phyloP scores from a whole-genome alignment of 2,888 invertebrate genomes.

The Clostera curtula region DNA sequence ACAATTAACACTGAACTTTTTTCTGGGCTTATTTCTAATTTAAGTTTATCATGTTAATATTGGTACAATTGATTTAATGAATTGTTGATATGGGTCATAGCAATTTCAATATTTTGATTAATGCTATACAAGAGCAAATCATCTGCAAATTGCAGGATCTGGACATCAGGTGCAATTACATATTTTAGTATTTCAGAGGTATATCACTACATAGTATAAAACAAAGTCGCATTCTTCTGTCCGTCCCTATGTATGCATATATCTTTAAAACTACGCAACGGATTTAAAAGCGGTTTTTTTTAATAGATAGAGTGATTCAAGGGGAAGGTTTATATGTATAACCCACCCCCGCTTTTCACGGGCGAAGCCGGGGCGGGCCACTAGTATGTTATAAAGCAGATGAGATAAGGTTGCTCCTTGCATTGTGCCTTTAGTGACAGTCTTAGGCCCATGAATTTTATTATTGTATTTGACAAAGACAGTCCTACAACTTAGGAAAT shows the following conservation, averaged over 20 bases:
- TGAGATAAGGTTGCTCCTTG: constrained; percentile 13
- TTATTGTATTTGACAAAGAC: constrained; percentile 15
- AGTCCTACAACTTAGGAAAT: constrained; percentile 9
- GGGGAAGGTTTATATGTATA: too few relatives aligned
- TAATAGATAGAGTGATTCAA: too few relatives aligned
- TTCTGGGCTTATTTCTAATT: constrained; percentile 1
- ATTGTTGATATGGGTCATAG: background rate
- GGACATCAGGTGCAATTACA: background rate
- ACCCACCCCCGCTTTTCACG: too few relatives aligned
- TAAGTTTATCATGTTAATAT: constrained; percentile 1
- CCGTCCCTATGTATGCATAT: too few relatives aligned
- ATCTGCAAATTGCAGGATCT: constrained; percentile 8
- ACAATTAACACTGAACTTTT: constrained; percentile 1
- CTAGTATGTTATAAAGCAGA: constrained; percentile 10
- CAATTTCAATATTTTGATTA: constrained; percentile 1
- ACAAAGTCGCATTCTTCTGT: too few relatives aligned
- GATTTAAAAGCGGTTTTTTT: too few relatives aligned
- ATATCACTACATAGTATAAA: too few relatives aligned
- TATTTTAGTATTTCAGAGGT: constrained; percentile 5
- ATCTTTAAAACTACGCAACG: too few relatives aligned
- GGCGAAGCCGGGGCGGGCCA: too few relatives aligned
- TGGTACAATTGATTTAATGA: background rate
- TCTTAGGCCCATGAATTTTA: constrained; percentile 9
- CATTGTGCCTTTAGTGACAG: constrained; percentile 9
- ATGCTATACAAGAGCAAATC: constrained; percentile 6